A percentile compares a stretch with the other conserved stretches of the same genome.
Conservation (phyloP, 2,113 vertebrate genomes). For the Chamaea fasciata region DNA sequence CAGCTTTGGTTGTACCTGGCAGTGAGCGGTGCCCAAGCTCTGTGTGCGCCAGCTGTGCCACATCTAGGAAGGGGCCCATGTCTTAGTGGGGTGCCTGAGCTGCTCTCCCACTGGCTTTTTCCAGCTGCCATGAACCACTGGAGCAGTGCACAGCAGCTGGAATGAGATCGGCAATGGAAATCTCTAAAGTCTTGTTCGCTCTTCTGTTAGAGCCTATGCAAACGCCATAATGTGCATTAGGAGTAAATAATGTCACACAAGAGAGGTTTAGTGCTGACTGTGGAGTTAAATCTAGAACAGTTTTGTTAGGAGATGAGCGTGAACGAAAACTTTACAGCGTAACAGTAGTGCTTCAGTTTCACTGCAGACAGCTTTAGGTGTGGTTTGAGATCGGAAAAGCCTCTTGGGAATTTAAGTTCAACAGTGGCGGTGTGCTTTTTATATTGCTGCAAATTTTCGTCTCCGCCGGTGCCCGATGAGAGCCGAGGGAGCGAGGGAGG, state of each 20-base stretch:
- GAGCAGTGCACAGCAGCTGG: neutral
- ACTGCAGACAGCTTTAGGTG: neutral
- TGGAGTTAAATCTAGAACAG: neutral
- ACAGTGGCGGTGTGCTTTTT: neutral
- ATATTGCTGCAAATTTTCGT: accelerated
- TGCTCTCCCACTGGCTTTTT: neutral
- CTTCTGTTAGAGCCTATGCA: neutral
- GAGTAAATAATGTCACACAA: neutral
- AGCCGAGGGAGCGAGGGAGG: neutral
- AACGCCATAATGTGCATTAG: neutral
- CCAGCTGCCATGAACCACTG: neutral
- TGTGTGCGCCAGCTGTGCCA: neutral
- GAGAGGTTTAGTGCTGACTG: neutral
- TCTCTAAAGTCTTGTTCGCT: neutral
- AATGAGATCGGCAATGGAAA: neutral
- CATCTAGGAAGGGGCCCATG: neutral
- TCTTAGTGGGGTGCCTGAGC: neutral
- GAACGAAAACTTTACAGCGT: neutral
- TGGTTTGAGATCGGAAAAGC: neutral
- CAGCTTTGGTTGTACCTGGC: neutral
- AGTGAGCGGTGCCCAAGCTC: neutral
- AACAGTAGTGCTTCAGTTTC: neutral
- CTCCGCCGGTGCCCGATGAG: accelerated
- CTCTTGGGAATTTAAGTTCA: neutral
- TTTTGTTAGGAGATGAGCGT: neutral